phyloP scores from a whole-genome alignment of 2,113 vertebrate species.

The Daphoenositta chrysoptera region DNA sequence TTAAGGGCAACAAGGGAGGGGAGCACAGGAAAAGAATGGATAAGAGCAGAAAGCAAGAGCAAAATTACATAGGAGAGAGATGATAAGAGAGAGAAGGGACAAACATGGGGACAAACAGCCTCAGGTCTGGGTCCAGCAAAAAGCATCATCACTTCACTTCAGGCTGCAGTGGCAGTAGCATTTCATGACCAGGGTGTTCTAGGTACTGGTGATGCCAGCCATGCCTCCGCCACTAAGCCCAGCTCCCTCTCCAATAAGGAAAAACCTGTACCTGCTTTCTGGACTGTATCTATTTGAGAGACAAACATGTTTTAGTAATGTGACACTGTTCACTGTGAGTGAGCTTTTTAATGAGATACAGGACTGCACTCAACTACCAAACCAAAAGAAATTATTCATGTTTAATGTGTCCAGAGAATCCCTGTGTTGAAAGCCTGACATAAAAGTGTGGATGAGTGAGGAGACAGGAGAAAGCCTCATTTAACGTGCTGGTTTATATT shows the following conservation, averaged over 20 bases:
- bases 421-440: neutral
- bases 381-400: conserved; percentile 4
- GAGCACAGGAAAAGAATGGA: neutral
- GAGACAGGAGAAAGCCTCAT: neutral
- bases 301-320: neutral
- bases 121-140: neutral
- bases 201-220: neutral
- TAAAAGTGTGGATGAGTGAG: neutral
- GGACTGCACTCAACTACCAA: neutral
- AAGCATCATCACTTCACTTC: neutral
- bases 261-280: neutral
- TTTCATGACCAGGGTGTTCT: neutral
- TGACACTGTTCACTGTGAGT: neutral
- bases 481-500: neutral
- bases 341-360: neutral
- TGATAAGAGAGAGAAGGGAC: neutral
- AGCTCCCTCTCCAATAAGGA: neutral
- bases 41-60: neutral
- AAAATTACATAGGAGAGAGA: neutral
- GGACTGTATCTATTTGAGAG: neutral
- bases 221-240: neutral
- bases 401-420: neutral
- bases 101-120: neutral
- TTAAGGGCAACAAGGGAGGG: neutral
- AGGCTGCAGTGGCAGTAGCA: neutral